phyloP scores from a whole-genome alignment of 2,113 vertebrate species.

The Capricornis sumatraensis region DNA sequence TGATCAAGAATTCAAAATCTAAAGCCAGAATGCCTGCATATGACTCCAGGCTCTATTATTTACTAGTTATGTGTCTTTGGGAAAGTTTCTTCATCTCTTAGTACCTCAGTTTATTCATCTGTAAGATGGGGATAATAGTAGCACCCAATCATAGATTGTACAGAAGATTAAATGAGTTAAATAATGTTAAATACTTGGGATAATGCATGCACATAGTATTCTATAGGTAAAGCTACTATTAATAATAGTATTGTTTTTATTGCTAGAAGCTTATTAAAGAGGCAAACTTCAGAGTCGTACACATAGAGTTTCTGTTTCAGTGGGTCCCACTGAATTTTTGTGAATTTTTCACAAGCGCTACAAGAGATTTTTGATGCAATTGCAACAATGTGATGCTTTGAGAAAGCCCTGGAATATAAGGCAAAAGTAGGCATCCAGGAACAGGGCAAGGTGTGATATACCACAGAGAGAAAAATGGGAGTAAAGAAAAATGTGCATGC shows the following conservation, averaged over 20 bases:
- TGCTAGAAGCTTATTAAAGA: background rate
- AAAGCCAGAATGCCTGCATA: background rate
- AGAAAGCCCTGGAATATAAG: background rate
- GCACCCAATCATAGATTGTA: background rate
- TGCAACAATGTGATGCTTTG: background rate
- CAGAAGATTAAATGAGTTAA: background rate
- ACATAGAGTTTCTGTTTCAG: background rate
- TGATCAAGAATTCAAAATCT: background rate
- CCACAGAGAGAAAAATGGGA: background rate
- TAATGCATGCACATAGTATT: background rate
- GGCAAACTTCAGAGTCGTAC: background rate
- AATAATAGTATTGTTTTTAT: background rate
- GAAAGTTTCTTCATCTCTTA: background rate
- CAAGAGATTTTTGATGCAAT: background rate
- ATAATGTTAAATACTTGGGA: background rate
- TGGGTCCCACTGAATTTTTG: background rate
- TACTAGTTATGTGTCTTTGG: background rate
- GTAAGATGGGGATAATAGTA: background rate
- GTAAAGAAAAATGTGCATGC: background rate
- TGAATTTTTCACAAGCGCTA: background rate
- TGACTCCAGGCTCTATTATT: background rate
- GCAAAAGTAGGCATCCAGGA: background rate
- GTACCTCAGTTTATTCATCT: background rate
- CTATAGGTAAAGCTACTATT: background rate
- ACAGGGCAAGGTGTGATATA: background rate